Conservation (phyloP, 2,113 vertebrate genomes). For the Zingel zingel region DNA sequence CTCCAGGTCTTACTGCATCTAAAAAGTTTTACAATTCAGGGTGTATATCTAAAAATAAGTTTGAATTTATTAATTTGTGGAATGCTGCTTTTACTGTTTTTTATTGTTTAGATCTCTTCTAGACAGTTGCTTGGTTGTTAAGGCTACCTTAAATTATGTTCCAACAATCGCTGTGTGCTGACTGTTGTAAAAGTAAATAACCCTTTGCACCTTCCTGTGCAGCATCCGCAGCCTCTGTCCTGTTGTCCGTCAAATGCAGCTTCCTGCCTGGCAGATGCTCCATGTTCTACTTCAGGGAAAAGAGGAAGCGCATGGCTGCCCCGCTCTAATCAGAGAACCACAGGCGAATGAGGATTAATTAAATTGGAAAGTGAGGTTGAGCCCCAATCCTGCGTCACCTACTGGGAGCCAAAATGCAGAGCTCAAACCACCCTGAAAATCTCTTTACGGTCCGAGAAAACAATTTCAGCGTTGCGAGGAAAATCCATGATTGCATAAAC, state of each 20-base stretch:
- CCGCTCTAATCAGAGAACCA: constrained; percentile 52
- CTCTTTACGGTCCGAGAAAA: constrained; percentile 51
- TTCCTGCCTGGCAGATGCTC: constrained; percentile 52
- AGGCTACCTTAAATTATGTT: neutral
- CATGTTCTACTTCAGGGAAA: constrained; percentile 34
- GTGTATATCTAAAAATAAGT: neutral
- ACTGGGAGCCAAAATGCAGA: constrained; percentile 48
- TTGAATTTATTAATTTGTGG: neutral
- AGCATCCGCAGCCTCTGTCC: constrained; percentile 7
- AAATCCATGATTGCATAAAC: constrained; percentile 22
- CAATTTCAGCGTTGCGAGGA: neutral
- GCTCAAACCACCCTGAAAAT: constrained; percentile 59
- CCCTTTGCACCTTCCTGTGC: constrained; percentile 36
- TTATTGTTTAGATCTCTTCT: neutral
- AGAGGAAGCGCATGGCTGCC: constrained; percentile 39
- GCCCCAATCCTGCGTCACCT: constrained; percentile 42
- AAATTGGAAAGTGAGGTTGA: constrained; percentile 68
- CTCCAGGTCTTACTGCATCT: neutral
- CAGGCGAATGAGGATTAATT: constrained; percentile 67
- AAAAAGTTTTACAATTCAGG: neutral
- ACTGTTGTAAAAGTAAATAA: constrained; percentile 31
- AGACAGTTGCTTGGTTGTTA: neutral
- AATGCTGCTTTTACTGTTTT: neutral
- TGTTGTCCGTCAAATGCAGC: constrained; percentile 18
- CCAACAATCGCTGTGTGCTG: neutral